These are phyloP conservation scores for Caenorhabditis parvicauda DNA, from an alignment of 2,888 invertebrate genomes.

Conservation along the genomic window DNA sequence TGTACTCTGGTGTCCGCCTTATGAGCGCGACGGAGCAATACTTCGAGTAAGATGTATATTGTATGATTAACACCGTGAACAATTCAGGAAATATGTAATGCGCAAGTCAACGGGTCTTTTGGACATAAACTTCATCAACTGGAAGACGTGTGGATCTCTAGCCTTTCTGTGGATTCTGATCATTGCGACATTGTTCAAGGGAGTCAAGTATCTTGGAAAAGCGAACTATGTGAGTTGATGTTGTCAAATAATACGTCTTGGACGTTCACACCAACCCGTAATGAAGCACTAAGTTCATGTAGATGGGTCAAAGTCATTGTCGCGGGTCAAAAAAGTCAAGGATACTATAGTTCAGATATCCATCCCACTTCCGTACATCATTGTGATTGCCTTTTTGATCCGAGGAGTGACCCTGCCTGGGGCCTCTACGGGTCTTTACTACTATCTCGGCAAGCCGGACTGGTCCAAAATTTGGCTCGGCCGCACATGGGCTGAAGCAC, in stretches of 20 bases:
- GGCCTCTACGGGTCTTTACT: slow-evolving; percentile 37
- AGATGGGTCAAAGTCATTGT: too few relatives aligned
- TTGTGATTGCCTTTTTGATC: slow-evolving; percentile 33
- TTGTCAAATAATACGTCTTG: too few relatives aligned
- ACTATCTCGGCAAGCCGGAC: slow-evolving; percentile 29
- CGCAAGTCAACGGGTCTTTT: slow-evolving; percentile 33
- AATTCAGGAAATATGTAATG: slow-evolving; percentile 44
- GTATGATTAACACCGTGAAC: too few relatives aligned
- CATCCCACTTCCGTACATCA: slow-evolving; percentile 25
- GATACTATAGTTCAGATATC: slow-evolving; percentile 14
- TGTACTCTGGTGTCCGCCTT: too few relatives aligned
- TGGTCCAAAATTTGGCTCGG: slow-evolving; percentile 20
- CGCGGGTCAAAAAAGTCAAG: too few relatives aligned
- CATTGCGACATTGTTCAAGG: slow-evolving; percentile 40
- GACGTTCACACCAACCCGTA: too few relatives aligned
- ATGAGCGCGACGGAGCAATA: slow-evolving; percentile 23
- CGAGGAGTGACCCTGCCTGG: slow-evolving; percentile 47
- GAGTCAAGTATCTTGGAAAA: slow-evolving; percentile 45
- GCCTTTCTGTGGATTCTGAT: slow-evolving; percentile 39
- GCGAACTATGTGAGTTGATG: slow-evolving; percentile 18
- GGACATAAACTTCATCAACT: slow-evolving; percentile 42
- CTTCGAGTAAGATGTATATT: slow-evolving; percentile 4
- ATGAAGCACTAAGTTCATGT: too few relatives aligned
- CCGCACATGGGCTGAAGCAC: slow-evolving; percentile 46
- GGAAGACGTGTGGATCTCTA: slow-evolving; percentile 20